Conservation (phyloP, 1,140 invertebrate genomes). For the Drosophila lacertosa region DNA sequence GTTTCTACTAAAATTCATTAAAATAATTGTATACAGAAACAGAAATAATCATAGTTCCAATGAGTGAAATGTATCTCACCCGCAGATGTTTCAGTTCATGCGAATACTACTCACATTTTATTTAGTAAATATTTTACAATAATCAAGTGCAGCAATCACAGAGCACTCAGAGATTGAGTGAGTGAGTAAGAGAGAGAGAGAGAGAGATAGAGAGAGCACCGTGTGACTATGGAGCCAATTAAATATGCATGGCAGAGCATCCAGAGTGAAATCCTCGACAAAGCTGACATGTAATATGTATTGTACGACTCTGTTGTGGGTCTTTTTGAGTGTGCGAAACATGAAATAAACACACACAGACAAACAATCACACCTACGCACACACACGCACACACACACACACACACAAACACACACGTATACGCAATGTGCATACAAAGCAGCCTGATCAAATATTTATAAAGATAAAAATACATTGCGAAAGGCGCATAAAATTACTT, state of each 20-base stretch:
- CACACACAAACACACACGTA: neutral
- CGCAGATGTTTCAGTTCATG: neutral
- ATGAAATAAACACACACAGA: slow-evolving; percentile 8
- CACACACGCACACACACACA: slow-evolving; percentile 5
- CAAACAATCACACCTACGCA: too few relatives aligned
- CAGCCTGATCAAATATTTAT: slow-evolving; percentile 55
- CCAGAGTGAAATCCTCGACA: slow-evolving; percentile 39
- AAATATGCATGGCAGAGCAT: slow-evolving; percentile 45
- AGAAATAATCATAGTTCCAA: neutral
- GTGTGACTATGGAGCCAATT: slow-evolving; percentile 18
- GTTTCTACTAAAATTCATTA: neutral
- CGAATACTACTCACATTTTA: slow-evolving; percentile 14
- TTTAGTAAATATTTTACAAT: slow-evolving; percentile 52
- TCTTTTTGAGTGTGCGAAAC: slow-evolving; percentile 33
- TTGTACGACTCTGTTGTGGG: slow-evolving; percentile 16
- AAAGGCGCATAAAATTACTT: slow-evolving; percentile 46
- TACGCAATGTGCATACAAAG: slow-evolving; percentile 36
- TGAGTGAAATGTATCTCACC: neutral
- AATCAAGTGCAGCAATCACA: slow-evolving; percentile 56
- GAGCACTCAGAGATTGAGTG: slow-evolving; percentile 17
- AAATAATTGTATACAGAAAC: neutral
- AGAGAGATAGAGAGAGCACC: neutral
- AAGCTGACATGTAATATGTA: slow-evolving; percentile 56
- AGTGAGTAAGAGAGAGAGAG: neutral
- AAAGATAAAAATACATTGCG: slow-evolving; percentile 30